Percentiles rank a stretch among this genome's conserved stretches.
Conservation (phyloP, 1,140 invertebrate species). For the Cyclargus thomasi region DNA sequence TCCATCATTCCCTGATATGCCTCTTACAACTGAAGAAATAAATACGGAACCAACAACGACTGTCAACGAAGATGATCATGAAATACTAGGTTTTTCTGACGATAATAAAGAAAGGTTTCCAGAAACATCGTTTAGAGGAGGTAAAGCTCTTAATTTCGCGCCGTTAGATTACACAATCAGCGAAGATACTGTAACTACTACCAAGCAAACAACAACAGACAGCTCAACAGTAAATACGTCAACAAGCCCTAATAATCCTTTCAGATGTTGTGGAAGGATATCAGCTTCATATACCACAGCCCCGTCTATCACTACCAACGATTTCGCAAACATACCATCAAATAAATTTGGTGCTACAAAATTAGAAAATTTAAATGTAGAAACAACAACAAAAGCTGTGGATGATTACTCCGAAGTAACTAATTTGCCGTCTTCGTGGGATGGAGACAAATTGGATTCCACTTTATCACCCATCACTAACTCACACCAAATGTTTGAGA, state of each 20-base stretch:
- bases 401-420: constrained; percentile 57
- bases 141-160: constrained; percentile 61
- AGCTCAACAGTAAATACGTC: constrained; percentile 29
- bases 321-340: constrained; percentile 44
- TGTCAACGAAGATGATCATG: constrained; percentile 81
- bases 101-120: constrained; percentile 56
- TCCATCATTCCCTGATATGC: constrained; percentile 74
- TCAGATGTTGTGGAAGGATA: constrained; percentile 65
- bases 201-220: constrained; percentile 39
- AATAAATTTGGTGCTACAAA: constrained; percentile 7
- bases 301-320: constrained; percentile 37
- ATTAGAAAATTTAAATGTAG: constrained; percentile 19
- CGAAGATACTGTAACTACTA: constrained; percentile 45
- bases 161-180: constrained; percentile 48
- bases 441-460: constrained; percentile 43
- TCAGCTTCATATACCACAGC: constrained; percentile 65
- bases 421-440: constrained; percentile 60
- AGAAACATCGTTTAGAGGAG: constrained; percentile 46
- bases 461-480: constrained; percentile 42
- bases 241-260: constrained; percentile 49
- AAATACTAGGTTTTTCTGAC: constrained; percentile 85
- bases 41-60: constrained; percentile 73
- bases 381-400: constrained; percentile 10
- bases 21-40: constrained; percentile 54
- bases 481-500: constrained; percentile 51